A percentile compares a stretch with the other conserved stretches of the same genome.
Conservation (phyloP, 2,888 invertebrate species). For the Pharmacophagus antenor region DNA sequence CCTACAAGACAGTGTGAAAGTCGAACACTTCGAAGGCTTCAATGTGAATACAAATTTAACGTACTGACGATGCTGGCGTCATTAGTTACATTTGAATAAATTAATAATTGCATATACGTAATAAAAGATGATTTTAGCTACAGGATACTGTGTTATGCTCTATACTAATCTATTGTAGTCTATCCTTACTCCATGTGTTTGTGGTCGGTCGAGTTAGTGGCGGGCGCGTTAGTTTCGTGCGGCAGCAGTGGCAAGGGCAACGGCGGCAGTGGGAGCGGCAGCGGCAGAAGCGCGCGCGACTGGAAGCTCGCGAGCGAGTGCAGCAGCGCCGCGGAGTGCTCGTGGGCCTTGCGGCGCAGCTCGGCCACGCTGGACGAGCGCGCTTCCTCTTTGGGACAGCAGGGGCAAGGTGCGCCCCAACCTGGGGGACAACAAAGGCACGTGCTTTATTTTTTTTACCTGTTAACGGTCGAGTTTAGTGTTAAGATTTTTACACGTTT, state of each 20-base stretch:
- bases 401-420: constrained; percentile 89
- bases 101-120: too few species aligned
- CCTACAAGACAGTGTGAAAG: too few species aligned
- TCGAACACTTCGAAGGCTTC: too few species aligned
- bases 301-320: constrained; percentile 86
- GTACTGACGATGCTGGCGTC: too few species aligned
- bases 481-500: too few species aligned
- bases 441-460: neutral
- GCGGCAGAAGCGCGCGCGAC: constrained; percentile 78
- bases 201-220: constrained; percentile 45
- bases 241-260: constrained; percentile 57
- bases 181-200: constrained; percentile 60
- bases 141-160: too few species aligned
- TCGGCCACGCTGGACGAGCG: constrained; percentile 94
- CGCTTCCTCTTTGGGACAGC: constrained; percentile 88
- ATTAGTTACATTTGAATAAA: too few species aligned
- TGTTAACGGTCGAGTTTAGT: too few species aligned
- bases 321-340: constrained; percentile 93
- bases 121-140: too few species aligned
- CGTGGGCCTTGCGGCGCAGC: constrained; percentile 94
- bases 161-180: neutral
- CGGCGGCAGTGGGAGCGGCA: constrained; percentile 64
- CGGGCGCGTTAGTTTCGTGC: constrained; percentile 40
- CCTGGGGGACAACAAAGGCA: constrained; percentile 61
- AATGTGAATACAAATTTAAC: too few species aligned